Evolutionary conservation across 2,113 vertebrate genomes (phyloP), one percentile per base, ranked within the genome.

Genomic region (Xiphophorus hellerii): DNA sequence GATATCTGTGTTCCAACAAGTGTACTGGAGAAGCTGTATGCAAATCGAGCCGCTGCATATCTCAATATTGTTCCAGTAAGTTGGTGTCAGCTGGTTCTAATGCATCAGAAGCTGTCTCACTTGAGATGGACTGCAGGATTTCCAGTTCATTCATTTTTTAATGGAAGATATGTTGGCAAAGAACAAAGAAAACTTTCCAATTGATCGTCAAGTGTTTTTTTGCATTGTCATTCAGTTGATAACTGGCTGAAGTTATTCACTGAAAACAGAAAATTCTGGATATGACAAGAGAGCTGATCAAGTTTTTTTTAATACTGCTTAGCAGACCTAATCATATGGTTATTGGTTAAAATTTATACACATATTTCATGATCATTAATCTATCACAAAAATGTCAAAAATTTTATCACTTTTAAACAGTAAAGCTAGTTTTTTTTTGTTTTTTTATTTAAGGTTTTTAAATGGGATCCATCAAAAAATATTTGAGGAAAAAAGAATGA

Each of bases 41-140:
- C 97, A 78, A 99, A 99, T 92, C 96, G 98, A 78, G 97, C 97
- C 20, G 96, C 96, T 4, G 96, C 96, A 22, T 98, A 96, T 81
- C 93, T 97, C 73, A 96, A 96, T 79, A 96, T 98, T 93, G 96
- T 98, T 73, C 91, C 91, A 63, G 92, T 93, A 76, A 92, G 92
- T 80, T 70, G 17, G 6, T 12, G 39, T 13, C 15, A 37, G 37
- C 42, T 0, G 1, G n/a, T 27, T n/a, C 2, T n/a, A n/a, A 9
- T 58, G 25, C 22, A 58, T 42, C 14, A 42, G 5, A 42, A 42
- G 39, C 39, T 37, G 35, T 37, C 35, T 51, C 44, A 25, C 51
- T 25, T 54, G 17, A 5, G 4, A 61, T 1, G 39, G 17, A 3
- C 35, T 48, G 17, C 44, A 48, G 14, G 44, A 17, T 14, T 48